These are phyloP conservation scores for Peromyscus aztecus DNA, from an alignment of 2,797 vertebrate genomes.

Conservation along the genomic window DNA sequence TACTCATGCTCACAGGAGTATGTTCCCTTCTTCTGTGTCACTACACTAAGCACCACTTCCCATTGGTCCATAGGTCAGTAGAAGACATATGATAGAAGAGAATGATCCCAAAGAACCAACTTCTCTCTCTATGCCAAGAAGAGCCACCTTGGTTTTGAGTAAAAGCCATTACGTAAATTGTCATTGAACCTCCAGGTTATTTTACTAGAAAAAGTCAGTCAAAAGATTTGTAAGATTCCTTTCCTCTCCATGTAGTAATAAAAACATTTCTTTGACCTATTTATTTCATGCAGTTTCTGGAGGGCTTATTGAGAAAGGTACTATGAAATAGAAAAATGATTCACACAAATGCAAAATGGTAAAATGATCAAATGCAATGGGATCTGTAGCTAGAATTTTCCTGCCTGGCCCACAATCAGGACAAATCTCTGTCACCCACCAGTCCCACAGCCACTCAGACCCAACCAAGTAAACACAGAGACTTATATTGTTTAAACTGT, in stretches of 20 bases:
- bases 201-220: slow-evolving; percentile 36
- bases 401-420: too few relatives aligned
- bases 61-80: neutral
- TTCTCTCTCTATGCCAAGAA: neutral
- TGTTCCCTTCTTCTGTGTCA: neutral
- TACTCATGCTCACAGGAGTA: neutral
- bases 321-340: slow-evolving; percentile 39
- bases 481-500: too few relatives aligned
- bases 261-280: slow-evolving; percentile 35
- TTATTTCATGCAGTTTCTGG: slow-evolving; percentile 15
- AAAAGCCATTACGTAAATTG: slow-evolving; percentile 47
- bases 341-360: slow-evolving; percentile 35
- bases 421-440: too few relatives aligned
- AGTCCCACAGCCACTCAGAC: too few relatives aligned
- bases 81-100: neutral
- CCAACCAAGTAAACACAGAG: too few relatives aligned
- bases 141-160: slow-evolving; percentile 46
- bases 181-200: slow-evolving; percentile 37
- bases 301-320: slow-evolving; percentile 25
- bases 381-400: too few relatives aligned
- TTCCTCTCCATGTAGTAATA: neutral
- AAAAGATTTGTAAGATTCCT: slow-evolving; percentile 51
- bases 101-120: neutral
- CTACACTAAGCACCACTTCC: neutral
- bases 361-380: neutral